Conservation (phyloP, 2,888 invertebrate genomes). For the Leuctra nigra region DNA sequence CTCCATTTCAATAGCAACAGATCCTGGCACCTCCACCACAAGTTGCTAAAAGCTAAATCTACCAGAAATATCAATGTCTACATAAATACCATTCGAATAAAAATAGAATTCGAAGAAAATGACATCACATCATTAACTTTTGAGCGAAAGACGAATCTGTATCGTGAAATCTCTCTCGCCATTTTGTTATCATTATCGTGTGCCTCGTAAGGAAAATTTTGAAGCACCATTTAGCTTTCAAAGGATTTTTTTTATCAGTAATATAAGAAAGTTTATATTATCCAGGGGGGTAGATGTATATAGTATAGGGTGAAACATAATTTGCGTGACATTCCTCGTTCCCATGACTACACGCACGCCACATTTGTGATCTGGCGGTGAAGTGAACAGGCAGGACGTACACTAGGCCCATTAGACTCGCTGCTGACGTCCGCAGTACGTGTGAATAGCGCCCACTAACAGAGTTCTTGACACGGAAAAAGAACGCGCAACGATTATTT, state of each 20-base stretch:
- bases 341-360: not conserved
- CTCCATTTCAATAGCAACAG: too few species aligned
- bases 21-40: too few species aligned
- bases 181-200: not conserved
- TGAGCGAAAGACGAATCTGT: too few species aligned
- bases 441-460: conserved; percentile 2
- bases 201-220: not conserved
- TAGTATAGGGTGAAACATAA: conserved; percentile 1
- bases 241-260: conserved; percentile 13
- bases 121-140: too few species aligned
- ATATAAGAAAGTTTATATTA: conserved; percentile 8
- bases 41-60: too few species aligned
- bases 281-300: not conserved
- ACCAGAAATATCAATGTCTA: too few species aligned
- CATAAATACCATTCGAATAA: not conserved
- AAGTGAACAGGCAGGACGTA: conserved; percentile 1
- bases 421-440: not conserved
- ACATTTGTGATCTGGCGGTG: not conserved
- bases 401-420: not conserved
- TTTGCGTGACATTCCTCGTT: conserved; percentile 9
- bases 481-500: conserved; percentile 17
- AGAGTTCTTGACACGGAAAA: conserved; percentile 15
- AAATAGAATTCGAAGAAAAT: not conserved
- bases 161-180: too few species aligned
- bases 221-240: conserved; percentile 10